Evolutionary conservation across 2,797 vertebrate species (phyloP), one percentile per base, ranked within the genome.

Genomic region (Phyllotis vaccarum): DNA sequence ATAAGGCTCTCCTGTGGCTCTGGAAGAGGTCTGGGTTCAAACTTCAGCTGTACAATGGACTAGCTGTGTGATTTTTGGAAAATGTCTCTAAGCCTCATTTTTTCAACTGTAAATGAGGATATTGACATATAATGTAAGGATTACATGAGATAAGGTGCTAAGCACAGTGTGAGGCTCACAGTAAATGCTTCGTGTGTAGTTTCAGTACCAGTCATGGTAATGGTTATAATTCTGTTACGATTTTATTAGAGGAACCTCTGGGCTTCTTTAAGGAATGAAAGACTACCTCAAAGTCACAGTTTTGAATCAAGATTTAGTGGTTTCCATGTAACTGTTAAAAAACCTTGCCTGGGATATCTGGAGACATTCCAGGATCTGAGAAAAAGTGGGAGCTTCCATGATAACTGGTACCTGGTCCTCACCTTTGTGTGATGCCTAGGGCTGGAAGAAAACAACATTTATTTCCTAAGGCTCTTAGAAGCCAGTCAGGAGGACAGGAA

Each of bases 1-100:
- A 54, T 34, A 40, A 52, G 62, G 43, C 27, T 60, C 24, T 37
- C 22, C 43, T 24, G 3, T 31, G 60, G 22, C 66, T 88, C 72
- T 54, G n/a, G 37, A 91, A 9, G 56, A 37, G 21, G 14, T 92
- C 81, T 95, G 64, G n/a, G 34, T 86, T 94, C 72, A 91, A 5
- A 93, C 94, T 87, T 91, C 66, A 94, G 19, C 49, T 92, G 14
- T 90, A 68, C 54, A 66, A 40, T 13, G 34, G 40, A 60, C 13
- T 83, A 87, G 90, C 56, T 93, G 6, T 87, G 86, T 92, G 76
- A 46, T 46, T 91, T 93, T 3, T 58, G 92, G 37, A 79, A 92
- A 90, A 74, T 81, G 68, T 86, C 43, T 95, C 60, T 91, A 66
- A 89, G 62, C n/a, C 78, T 96, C 56, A 37, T 94, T 96, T 89